Evolutionary conservation across 2,113 vertebrate genomes (phyloP).

Genomic region (Orientallactaga bullata): DNA sequence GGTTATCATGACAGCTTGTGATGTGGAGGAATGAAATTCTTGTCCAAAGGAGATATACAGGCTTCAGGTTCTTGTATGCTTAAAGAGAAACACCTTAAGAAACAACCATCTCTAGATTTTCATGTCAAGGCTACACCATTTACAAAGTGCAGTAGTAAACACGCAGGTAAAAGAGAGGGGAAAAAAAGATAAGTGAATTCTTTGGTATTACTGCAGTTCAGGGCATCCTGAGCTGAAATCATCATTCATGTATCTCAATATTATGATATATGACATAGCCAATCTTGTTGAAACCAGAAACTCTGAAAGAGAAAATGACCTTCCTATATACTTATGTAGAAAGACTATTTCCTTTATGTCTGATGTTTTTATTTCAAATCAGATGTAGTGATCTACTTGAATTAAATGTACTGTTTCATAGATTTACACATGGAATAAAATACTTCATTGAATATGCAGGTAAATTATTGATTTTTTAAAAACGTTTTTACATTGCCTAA

Average conservation of each 20-base stretch:
- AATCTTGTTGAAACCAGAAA: slow-evolving; percentile 66
- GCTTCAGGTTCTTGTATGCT: slow-evolving; percentile 12
- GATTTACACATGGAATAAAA: slow-evolving; percentile 26
- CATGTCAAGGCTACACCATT: slow-evolving; percentile 73
- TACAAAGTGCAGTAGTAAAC: slow-evolving; percentile 61
- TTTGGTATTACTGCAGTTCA: slow-evolving; percentile 52
- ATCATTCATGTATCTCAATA: background rate
- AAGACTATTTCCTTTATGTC: slow-evolving; percentile 52
- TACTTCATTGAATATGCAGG: slow-evolving; percentile 14
- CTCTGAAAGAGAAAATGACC: slow-evolving; percentile 66
- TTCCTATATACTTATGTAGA: slow-evolving; percentile 49
- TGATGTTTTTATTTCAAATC: slow-evolving; percentile 64
- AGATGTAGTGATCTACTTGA: slow-evolving; percentile 49
- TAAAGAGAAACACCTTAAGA: slow-evolving; percentile 55
- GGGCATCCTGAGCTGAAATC: slow-evolving; percentile 62
- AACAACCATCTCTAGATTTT: slow-evolving; percentile 60
- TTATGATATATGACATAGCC: background rate
- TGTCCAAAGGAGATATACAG: slow-evolving; percentile 43
- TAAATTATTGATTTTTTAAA: slow-evolving; percentile 11
- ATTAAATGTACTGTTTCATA: slow-evolving; percentile 62
- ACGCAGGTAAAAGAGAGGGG: slow-evolving; percentile 24
- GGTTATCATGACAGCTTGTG: slow-evolving; percentile 53
- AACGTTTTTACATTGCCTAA: background rate
- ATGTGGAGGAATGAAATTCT: slow-evolving; percentile 62
- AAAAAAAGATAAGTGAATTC: slow-evolving; percentile 52